These are phyloP conservation scores for Orientallactaga sibirica DNA, from an alignment of 2,797 vertebrate species.

Conservation along the genomic window DNA sequence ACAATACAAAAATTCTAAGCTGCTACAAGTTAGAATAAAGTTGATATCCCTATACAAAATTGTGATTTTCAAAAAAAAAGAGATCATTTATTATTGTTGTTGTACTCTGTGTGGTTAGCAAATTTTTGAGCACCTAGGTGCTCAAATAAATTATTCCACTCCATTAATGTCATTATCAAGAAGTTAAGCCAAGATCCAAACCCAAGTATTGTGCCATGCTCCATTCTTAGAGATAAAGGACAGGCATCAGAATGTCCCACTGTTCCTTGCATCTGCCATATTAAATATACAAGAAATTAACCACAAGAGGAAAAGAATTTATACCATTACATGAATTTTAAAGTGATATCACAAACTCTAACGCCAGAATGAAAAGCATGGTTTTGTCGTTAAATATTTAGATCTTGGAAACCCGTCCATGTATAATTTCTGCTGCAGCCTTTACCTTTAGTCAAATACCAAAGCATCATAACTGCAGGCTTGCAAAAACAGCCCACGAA, in stretches of 20 bases:
- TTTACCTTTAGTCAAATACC: conserved; percentile 54
- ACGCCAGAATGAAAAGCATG: conserved; percentile 35
- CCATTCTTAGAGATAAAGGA: conserved; percentile 7
- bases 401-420: background rate
- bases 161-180: conserved; percentile 40
- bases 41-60: background rate
- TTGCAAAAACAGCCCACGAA: conserved; percentile 55
- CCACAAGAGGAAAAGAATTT: conserved; percentile 2
- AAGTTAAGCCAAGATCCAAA: background rate
- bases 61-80: conserved; percentile 5
- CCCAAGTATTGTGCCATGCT: background rate
- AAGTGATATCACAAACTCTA: conserved; percentile 43
- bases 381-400: conserved; percentile 33
- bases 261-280: background rate
- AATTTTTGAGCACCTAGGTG: background rate
- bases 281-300: conserved; percentile 38
- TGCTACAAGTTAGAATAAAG: conserved; percentile 36
- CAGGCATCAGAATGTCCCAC: background rate
- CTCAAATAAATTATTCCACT: conserved; percentile 14
- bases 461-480: conserved; percentile 29
- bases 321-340: background rate
- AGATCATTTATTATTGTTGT: background rate
- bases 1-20: conserved; percentile 23
- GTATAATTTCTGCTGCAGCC: conserved; percentile 20
- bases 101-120: background rate